These are phyloP conservation scores for Paedocypris sp. DNA, from an alignment of 2,113 vertebrate species.

Conservation along the genomic window DNA sequence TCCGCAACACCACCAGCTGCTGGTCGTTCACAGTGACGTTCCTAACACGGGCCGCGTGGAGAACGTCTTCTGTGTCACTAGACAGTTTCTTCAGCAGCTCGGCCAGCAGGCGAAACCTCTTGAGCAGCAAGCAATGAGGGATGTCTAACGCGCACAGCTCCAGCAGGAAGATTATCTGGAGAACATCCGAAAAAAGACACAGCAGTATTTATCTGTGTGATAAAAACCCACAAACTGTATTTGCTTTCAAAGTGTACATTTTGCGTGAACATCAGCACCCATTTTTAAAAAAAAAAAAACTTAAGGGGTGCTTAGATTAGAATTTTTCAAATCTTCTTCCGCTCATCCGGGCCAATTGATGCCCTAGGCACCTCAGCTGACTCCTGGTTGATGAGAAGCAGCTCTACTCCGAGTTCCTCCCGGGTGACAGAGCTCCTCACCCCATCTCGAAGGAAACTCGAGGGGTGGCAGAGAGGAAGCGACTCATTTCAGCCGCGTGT, in stretches of 20 bases:
- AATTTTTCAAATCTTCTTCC: no score
- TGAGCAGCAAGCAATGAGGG: constrained; percentile 73
- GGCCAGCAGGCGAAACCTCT: constrained; percentile 73
- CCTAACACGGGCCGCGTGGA: constrained; percentile 76
- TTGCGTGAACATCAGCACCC: no score
- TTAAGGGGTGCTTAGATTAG: neutral
- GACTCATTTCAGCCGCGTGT: no score
- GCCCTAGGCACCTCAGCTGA: no score
- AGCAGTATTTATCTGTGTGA: no score
- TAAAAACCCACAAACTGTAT: neutral
- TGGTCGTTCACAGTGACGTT: constrained; percentile 79
- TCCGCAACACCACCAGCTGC: constrained; percentile 80
- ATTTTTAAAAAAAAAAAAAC: neutral
- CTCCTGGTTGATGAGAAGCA: no score
- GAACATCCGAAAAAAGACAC: neutral
- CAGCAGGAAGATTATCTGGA: constrained; percentile 81
- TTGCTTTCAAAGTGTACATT: no score
- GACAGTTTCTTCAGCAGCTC: constrained; percentile 74
- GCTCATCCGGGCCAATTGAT: no score
- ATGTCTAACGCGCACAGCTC: constrained; percentile 86
- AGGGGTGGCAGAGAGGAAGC: no score
- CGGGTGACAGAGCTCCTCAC: no score
- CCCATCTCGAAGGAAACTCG: no score
- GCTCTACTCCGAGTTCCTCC: no score
- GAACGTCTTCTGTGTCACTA: constrained; percentile 62